These are phyloP conservation scores for Temnothorax nylanderi DNA, from an alignment of 1,140 invertebrate species.

Conservation along the genomic window DNA sequence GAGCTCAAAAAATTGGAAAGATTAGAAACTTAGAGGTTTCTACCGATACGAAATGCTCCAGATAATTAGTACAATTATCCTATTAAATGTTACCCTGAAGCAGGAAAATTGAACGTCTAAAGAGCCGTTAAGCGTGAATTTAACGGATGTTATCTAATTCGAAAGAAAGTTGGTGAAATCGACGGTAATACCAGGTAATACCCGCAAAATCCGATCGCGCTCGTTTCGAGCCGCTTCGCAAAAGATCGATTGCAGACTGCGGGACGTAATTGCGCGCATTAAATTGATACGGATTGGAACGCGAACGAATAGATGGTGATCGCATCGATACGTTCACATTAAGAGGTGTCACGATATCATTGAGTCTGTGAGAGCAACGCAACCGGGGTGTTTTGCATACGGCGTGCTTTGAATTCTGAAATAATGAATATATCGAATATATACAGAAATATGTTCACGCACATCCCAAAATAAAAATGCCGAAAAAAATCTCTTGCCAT, in stretches of 20 bases:
- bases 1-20: background rate
- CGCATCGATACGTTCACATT: slow-evolving; percentile 93
- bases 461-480: background rate
- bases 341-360: slow-evolving; percentile 93
- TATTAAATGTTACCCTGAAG: background rate
- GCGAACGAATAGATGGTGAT: slow-evolving; percentile 91
- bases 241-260: slow-evolving; percentile 16
- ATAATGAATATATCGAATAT: background rate
- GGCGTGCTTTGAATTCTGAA: background rate
- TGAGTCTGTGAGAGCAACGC: slow-evolving; percentile 90
- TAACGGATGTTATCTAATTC: slow-evolving; percentile 10
- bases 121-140: background rate
- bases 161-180: slow-evolving; percentile 14
- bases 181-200: background rate
- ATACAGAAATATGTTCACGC: no score
- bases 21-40: background rate
- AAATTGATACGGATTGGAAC: slow-evolving; percentile 87
- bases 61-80: background rate
- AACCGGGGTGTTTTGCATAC: background rate
- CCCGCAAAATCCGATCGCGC: background rate
- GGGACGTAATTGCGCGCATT: background rate
- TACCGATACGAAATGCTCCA: background rate
- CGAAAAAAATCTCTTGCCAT: background rate
- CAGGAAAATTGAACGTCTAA: background rate
- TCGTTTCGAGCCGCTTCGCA: background rate